Conservation (phyloP, 2,888 invertebrate species). For the Dinocampus coccinellae region DNA sequence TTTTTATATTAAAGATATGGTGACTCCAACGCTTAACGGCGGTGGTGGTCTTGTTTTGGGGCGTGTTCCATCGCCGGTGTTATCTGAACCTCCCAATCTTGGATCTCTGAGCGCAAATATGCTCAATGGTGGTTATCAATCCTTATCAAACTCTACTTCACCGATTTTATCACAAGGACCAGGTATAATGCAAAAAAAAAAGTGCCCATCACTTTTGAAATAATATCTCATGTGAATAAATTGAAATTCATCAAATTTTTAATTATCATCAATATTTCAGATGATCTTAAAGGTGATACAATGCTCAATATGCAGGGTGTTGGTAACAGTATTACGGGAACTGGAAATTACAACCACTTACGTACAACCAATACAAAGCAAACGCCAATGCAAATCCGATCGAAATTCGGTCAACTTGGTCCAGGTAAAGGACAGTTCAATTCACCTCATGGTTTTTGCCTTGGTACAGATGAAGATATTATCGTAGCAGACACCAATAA, state of each 20-base stretch:
- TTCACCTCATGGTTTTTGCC: constrained; percentile 96
- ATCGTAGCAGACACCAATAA: constrained; percentile 97
- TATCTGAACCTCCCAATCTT: constrained; percentile 70
- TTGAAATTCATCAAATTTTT: not conserved
- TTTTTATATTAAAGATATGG: constrained; percentile 67
- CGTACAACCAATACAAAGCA: constrained; percentile 73
- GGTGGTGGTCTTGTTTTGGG: constrained; percentile 72
- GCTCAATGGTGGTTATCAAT: constrained; percentile 71
- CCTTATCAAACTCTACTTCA: constrained; percentile 75
- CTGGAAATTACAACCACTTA: constrained; percentile 59
- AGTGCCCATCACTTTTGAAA: constrained; percentile 6
- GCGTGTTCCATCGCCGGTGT: constrained; percentile 75
- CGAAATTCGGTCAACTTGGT: constrained; percentile 95
- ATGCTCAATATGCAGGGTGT: constrained; percentile 65
- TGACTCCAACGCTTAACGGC: constrained; percentile 69
- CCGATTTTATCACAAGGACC: constrained; percentile 72
- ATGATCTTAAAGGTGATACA: constrained; percentile 65
- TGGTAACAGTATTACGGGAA: constrained; percentile 49
- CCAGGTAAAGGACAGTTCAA: constrained; percentile 95
- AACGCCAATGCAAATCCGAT: constrained; percentile 88
- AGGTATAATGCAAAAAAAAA: constrained; percentile 47
- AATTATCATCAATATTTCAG: constrained; percentile 45
- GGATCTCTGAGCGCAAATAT: constrained; percentile 60
- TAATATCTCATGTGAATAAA: not conserved
- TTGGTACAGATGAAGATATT: constrained; percentile 95